Evolutionary conservation across 2,113 vertebrate genomes (phyloP).

Genomic region (Monarcha castaneiventris): DNA sequence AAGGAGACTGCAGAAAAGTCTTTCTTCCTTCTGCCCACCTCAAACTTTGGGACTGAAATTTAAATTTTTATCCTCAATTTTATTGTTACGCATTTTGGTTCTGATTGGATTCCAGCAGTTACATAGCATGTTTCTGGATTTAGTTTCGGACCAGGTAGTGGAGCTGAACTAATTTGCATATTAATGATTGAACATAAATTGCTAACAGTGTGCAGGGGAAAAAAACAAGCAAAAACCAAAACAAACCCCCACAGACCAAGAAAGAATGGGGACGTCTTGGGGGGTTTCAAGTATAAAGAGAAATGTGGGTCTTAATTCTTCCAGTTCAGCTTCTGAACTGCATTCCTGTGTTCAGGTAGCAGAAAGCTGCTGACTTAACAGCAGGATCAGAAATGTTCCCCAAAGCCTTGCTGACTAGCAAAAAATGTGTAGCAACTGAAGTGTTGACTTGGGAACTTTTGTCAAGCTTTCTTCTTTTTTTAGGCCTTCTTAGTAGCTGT

Average conservation of each 20-base stretch:
- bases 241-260: neutral
- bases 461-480: neutral
- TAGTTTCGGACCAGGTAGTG: neutral
- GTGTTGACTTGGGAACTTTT: neutral
- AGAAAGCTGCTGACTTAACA: neutral
- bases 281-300: neutral
- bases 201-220: neutral
- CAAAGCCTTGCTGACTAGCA: neutral
- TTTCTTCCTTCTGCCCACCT: neutral
- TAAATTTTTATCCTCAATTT: neutral
- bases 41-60: neutral
- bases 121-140: neutral
- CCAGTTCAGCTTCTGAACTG: neutral
- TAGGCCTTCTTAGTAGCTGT: slow-evolving; percentile 91
- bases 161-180: neutral
- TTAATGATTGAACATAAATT: neutral
- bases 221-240: neutral
- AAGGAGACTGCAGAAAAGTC: neutral
- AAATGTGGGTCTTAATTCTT: neutral
- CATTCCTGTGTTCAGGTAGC: neutral
- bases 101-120: neutral
- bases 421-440: neutral
- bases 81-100: neutral
- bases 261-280: neutral
- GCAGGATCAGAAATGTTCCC: neutral